Conservation (phyloP, 1,140 invertebrate species). For the Drosophila simulans region DNA sequence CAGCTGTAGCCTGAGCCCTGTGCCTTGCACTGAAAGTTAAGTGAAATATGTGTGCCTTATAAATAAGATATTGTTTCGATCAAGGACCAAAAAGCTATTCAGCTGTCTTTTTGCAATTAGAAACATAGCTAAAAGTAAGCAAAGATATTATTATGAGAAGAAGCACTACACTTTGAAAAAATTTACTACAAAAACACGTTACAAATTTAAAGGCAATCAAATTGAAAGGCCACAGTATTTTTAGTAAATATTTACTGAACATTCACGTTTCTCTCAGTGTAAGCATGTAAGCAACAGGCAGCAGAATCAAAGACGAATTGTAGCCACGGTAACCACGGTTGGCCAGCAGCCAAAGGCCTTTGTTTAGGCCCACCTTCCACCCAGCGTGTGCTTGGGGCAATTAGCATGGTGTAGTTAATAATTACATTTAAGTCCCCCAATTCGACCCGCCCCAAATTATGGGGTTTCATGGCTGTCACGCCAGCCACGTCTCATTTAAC, state of each 20-base stretch:
- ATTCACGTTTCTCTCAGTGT: constrained; percentile 11
- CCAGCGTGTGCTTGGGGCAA: constrained; percentile 19
- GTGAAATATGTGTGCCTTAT: neutral
- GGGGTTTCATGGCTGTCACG: constrained; percentile 15
- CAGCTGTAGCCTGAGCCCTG: neutral
- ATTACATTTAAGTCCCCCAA: constrained; percentile 20
- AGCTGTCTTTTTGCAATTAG: too few relatives aligned
- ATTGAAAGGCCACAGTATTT: neutral
- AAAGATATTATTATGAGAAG: too few relatives aligned
- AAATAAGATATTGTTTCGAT: neutral
- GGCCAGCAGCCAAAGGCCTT: constrained; percentile 29
- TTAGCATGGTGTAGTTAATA: constrained; percentile 48
- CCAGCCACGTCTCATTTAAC: constrained; percentile 40
- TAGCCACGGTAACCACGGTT: constrained; percentile 23
- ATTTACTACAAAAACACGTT: neutral
- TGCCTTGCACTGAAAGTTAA: constrained; percentile 2
- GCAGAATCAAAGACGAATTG: constrained; percentile 15
- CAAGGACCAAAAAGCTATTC: too few relatives aligned
- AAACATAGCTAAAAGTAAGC: too few relatives aligned
- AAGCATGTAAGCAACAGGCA: constrained; percentile 32
- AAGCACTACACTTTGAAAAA: too few relatives aligned
- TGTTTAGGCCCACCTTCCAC: constrained; percentile 1
- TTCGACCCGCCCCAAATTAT: constrained; percentile 19
- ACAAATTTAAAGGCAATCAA: too few relatives aligned
- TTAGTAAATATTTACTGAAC: neutral